Evolutionary conservation across 2,888 invertebrate genomes (phyloP).

Genomic region (Hyposoter dolosus): DNA sequence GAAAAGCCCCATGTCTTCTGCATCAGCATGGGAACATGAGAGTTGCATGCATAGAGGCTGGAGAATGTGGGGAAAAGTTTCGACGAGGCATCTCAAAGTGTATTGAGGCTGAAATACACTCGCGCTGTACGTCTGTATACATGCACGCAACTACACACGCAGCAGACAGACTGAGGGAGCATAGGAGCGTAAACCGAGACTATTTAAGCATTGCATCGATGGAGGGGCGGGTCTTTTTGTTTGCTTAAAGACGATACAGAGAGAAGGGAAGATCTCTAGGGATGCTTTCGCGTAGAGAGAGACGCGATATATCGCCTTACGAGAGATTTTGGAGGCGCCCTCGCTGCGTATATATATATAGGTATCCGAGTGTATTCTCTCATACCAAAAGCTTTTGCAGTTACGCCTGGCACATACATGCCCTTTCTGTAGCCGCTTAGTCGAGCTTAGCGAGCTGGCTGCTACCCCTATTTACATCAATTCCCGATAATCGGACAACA

Average conservation of each 20-base stretch:
- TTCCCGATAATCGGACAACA: constrained; percentile 79
- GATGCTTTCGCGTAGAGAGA: constrained; percentile 28
- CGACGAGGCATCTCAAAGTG: constrained; percentile 42
- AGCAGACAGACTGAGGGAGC: background rate
- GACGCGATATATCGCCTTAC: constrained; percentile 51
- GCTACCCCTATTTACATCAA: constrained; percentile 78
- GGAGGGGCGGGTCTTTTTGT: constrained; percentile 17
- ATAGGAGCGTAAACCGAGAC: background rate
- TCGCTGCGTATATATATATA: background rate
- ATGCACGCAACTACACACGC: background rate
- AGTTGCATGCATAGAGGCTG: constrained; percentile 15
- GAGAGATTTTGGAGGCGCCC: constrained; percentile 69
- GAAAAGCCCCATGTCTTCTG: background rate
- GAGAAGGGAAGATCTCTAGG: constrained; percentile 46
- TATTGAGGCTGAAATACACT: constrained; percentile 16
- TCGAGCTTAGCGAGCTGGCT: constrained; percentile 72
- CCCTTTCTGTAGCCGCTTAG: constrained; percentile 68
- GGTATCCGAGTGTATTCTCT: constrained; percentile 4
- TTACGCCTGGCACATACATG: constrained; percentile 38
- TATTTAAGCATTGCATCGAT: background rate
- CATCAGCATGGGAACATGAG: background rate
- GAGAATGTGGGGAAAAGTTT: constrained; percentile 36
- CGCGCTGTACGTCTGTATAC: background rate
- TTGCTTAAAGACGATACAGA: background rate
- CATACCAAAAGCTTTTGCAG: constrained; percentile 55